Percentiles rank a stretch among this genome's conserved stretches.
Evolutionary conservation across 2,113 vertebrate species (phyloP).

Genomic region (Trichechus manatus): DNA sequence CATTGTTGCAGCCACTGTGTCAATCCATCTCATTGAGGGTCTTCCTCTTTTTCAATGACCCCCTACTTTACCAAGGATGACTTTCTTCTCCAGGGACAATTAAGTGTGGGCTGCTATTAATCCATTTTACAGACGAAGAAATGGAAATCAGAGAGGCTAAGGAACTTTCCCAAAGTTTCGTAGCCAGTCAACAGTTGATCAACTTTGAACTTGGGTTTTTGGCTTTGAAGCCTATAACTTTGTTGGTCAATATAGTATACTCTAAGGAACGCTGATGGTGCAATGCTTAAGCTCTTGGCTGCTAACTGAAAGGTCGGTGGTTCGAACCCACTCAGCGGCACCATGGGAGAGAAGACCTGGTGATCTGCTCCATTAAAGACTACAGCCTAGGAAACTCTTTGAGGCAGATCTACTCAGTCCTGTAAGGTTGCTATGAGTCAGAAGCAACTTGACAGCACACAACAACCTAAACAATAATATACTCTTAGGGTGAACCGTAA

Average conservation of each 20-base stretch:
- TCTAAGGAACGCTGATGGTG: not conserved
- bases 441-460: not conserved
- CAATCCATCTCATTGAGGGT: no score
- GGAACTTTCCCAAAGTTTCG: not conserved
- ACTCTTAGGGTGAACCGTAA: accelerated
- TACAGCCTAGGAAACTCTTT: no score
- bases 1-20: no score
- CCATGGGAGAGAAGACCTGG: not conserved
- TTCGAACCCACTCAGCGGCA: not conserved
- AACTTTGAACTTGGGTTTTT: not conserved
- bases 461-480: not conserved
- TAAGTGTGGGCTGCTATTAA: not conserved
- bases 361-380: no score
- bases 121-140: not conserved
- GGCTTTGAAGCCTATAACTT: not conserved
- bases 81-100: no score
- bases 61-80: no score
- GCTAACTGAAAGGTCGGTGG: not conserved
- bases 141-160: not conserved
- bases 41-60: no score
- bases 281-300: not conserved
- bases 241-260: accelerated
- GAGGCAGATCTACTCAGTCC: not conserved
- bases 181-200: accelerated
- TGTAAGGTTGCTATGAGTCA: not conserved